Evolutionary conservation across 2,888 invertebrate genomes (phyloP).

Genomic region (Stenurella melanura): DNA sequence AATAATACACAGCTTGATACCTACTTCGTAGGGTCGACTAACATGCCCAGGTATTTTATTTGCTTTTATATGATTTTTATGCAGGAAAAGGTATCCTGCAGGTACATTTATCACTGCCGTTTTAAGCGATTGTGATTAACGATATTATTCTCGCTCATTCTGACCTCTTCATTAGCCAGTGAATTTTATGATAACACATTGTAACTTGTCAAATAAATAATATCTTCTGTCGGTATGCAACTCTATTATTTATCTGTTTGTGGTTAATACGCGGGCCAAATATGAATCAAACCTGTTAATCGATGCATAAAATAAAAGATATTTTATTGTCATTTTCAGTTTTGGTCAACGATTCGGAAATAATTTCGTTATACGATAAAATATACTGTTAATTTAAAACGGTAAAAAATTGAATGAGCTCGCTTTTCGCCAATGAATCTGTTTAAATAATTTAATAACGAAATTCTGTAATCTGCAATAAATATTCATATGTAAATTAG

Average conservation of each 20-base stretch:
- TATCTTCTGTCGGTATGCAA: constrained; percentile 29
- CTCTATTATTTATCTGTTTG: constrained; percentile 30
- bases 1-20: constrained; percentile 38
- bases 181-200: constrained; percentile 19
- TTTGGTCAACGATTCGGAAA: constrained; percentile 28
- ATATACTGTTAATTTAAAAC: constrained; percentile 36
- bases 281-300: constrained; percentile 45
- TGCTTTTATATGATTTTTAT: neutral
- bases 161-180: constrained; percentile 30
- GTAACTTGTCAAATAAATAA: constrained; percentile 31
- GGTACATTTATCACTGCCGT: constrained; percentile 35
- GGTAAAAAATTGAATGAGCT: neutral
- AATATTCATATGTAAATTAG: constrained; percentile 28
- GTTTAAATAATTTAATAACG: neutral
- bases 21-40: constrained; percentile 16
- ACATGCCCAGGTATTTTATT: constrained; percentile 12
- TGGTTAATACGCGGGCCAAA: constrained; percentile 19
- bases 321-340: constrained; percentile 34
- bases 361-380: constrained; percentile 30
- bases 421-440: constrained; percentile 16
- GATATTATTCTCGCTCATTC: constrained; percentile 25
- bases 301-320: constrained; percentile 41
- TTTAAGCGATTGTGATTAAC: constrained; percentile 26
- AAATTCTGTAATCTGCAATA: constrained; percentile 15
- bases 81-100: constrained; percentile 18